A percentile compares a stretch with the other conserved stretches of the same genome.
phyloP scores from a whole-genome alignment of 2,888 invertebrate genomes.

The Rhamnusium bicolor region DNA sequence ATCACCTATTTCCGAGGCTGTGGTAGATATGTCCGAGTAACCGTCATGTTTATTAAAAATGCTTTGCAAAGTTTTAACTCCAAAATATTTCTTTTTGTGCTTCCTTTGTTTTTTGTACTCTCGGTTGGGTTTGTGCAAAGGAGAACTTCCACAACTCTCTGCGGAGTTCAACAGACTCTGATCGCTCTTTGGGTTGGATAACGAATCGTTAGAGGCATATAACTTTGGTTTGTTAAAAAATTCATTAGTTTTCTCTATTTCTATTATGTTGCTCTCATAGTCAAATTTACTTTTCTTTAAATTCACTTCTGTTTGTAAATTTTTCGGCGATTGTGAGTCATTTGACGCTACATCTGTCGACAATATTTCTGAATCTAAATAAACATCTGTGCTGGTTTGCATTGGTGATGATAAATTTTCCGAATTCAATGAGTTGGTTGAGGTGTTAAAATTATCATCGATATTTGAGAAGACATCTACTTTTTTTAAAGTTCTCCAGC shows the following conservation, averaged over 20 bases:
- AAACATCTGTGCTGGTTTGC: slow-evolving; percentile 72
- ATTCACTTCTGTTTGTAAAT: slow-evolving; percentile 56
- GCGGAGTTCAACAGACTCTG: slow-evolving; percentile 69
- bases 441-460: slow-evolving; percentile 68
- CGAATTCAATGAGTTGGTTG: slow-evolving; percentile 70
- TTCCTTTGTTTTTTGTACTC: slow-evolving; percentile 69
- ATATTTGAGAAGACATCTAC: slow-evolving; percentile 57
- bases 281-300: slow-evolving; percentile 43
- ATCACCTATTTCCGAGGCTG: slow-evolving; percentile 67
- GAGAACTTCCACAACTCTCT: slow-evolving; percentile 72
- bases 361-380: slow-evolving; percentile 69
- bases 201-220: slow-evolving; percentile 66
- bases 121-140: slow-evolving; percentile 72
- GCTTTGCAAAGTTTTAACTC: slow-evolving; percentile 72
- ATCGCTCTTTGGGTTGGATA: slow-evolving; percentile 69
- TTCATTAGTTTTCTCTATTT: slow-evolving; percentile 13
- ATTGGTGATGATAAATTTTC: slow-evolving; percentile 72
- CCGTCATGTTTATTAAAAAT: slow-evolving; percentile 70
- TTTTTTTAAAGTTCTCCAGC: slow-evolving; percentile 62
- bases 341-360: slow-evolving; percentile 69
- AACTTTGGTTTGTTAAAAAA: slow-evolving; percentile 33
- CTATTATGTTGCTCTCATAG: slow-evolving; percentile 44
- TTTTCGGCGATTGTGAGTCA: slow-evolving; percentile 70
- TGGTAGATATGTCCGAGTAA: slow-evolving; percentile 70
- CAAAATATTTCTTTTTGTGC: slow-evolving; percentile 72